Evolutionary conservation across 2,113 vertebrate genomes (phyloP).

Genomic region (Rhinogobius similis): DNA sequence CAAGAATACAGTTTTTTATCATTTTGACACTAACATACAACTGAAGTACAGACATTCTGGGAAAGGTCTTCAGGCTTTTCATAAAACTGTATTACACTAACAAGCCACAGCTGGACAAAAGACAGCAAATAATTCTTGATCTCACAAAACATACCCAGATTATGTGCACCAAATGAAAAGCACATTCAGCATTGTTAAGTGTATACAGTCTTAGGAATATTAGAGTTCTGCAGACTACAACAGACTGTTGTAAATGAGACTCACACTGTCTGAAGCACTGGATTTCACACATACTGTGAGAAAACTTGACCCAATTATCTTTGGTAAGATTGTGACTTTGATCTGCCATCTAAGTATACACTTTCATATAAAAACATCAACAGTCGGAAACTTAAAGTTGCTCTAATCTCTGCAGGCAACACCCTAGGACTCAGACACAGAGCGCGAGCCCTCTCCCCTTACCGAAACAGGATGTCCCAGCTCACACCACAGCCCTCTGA

Average conservation of each 20-base stretch:
- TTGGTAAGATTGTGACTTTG: conserved; percentile 27
- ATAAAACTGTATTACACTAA: too few relatives aligned
- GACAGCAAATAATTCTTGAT: too few relatives aligned
- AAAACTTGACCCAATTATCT: conserved; percentile 34
- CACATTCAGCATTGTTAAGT: not conserved
- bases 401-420: conserved; percentile 46
- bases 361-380: conserved; percentile 47
- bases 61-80: not conserved
- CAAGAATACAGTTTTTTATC: not conserved
- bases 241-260: not conserved
- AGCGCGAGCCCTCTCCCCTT: conserved; percentile 50
- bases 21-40: not conserved
- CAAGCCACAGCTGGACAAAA: too few relatives aligned
- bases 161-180: too few relatives aligned
- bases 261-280: not conserved
- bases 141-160: too few relatives aligned
- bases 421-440: conserved; percentile 34
- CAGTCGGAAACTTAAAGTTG: conserved; percentile 47
- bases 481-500: conserved; percentile 47
- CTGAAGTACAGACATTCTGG: too few relatives aligned
- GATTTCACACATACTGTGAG: conserved; percentile 16
- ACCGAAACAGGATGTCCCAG: conserved; percentile 72
- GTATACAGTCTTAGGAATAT: not conserved
- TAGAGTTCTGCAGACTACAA: not conserved
- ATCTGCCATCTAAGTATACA: conserved; percentile 41